Percentiles rank a stretch among this genome's conserved stretches.
Conservation (phyloP, 2,797 vertebrate species). For the Hipposideros larvatus region DNA sequence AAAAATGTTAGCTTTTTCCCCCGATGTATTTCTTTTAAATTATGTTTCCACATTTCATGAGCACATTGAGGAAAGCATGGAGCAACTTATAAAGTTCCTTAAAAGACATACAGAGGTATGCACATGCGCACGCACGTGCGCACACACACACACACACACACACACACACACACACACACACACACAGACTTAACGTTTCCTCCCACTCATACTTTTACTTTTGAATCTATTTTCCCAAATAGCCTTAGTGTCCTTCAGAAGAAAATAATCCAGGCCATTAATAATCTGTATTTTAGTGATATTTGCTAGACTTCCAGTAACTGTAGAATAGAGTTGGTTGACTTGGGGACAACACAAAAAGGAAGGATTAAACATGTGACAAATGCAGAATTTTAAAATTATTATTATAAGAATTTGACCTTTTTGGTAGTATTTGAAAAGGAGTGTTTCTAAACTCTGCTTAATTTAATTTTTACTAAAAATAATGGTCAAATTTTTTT, state of each 20-base stretch:
- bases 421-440: background rate
- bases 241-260: background rate
- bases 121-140: fast-evolving
- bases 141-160: too few species aligned
- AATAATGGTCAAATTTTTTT: background rate
- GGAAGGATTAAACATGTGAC: background rate
- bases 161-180: background rate
- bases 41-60: background rate
- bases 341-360: background rate
- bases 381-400: background rate
- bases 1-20: background rate
- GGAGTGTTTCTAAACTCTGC: background rate
- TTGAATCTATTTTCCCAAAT: background rate
- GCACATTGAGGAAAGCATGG: background rate
- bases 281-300: conserved; percentile 43
- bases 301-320: background rate
- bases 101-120: background rate
- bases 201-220: background rate
- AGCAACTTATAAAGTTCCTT: background rate
- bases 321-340: background rate
- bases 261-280: background rate
- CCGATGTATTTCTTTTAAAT: conserved; percentile 6
- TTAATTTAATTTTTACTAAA: conserved; percentile 20
- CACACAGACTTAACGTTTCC: background rate
- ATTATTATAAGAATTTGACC: background rate